Percentiles rank a stretch among this genome's conserved stretches.
phyloP scores from a whole-genome alignment of 2,113 vertebrate genomes.

The Hyperoodon ampullatus region DNA sequence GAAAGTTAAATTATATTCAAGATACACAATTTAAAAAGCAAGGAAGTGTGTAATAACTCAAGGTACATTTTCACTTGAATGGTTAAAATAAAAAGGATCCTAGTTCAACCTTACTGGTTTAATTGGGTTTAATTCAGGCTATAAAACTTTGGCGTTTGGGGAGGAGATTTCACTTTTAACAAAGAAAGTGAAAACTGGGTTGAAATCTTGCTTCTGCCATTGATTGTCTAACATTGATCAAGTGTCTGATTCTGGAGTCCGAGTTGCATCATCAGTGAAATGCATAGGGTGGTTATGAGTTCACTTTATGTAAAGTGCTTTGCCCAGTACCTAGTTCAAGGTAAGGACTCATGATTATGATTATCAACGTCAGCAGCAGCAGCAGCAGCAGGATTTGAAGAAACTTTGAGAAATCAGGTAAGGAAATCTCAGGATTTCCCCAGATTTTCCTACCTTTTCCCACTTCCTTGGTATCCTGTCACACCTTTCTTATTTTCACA shows the following conservation, averaged over 20 bases:
- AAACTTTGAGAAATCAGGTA: neutral
- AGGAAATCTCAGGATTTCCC: neutral
- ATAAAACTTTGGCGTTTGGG: neutral
- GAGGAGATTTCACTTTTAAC: neutral
- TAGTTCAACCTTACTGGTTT: neutral
- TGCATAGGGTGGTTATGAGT: neutral
- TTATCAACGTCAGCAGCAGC: neutral
- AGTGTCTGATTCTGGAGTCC: neutral
- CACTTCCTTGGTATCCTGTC: neutral
- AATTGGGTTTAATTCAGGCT: neutral
- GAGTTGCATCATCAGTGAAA: neutral
- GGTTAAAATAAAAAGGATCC: neutral
- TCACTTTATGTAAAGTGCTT: neutral
- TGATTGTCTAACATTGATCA: neutral
- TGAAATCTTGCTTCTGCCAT: neutral
- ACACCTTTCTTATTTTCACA: neutral
- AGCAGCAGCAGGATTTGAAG: neutral
- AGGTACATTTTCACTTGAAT: neutral
- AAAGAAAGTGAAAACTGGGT: neutral
- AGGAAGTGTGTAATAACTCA: slow-evolving; percentile 1
- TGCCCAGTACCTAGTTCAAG: neutral
- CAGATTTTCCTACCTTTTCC: neutral
- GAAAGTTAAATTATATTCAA: neutral
- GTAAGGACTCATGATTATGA: neutral
- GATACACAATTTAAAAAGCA: neutral